These are phyloP conservation scores for Zelostemma sp. DNA, from an alignment of 1,140 invertebrate species.

Conservation along the genomic window DNA sequence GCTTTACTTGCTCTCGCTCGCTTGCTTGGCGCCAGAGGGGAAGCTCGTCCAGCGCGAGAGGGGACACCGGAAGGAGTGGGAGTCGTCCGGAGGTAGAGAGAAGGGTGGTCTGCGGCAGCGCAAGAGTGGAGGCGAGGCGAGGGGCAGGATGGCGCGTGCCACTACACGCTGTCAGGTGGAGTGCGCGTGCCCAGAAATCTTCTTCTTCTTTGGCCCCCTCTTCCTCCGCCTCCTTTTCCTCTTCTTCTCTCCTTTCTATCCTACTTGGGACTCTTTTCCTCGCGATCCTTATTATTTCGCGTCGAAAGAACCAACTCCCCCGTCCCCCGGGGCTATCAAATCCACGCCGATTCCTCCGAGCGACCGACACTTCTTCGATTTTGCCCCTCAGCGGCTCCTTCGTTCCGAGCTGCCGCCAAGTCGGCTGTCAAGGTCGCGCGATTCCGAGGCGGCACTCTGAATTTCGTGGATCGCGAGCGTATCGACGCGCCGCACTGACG, in stretches of 20 bases:
- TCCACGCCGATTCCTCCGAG: constrained; percentile 18
- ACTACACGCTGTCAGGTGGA: constrained; percentile 66
- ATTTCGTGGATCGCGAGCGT: no score
- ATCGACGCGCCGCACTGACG: no score
- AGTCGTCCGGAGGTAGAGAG: constrained; percentile 20
- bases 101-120: constrained; percentile 13
- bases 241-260: constrained; percentile 19
- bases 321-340: constrained; percentile 10
- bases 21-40: constrained; percentile 13
- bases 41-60: constrained; percentile 52
- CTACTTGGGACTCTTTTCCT: constrained; percentile 2
- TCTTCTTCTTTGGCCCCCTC: constrained; percentile 18
- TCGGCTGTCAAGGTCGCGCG: no score
- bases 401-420: not conserved
- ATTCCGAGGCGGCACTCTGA: no score
- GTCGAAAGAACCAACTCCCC: no score
- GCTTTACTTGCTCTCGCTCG: no score
- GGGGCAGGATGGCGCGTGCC: constrained; percentile 64
- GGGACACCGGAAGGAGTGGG: constrained; percentile 44
- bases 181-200: constrained; percentile 68
- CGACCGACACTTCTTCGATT: constrained; percentile 7
- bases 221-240: no score
- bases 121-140: constrained; percentile 24
- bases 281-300: no score
- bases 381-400: constrained; percentile 2